Conservation (phyloP, 1,140 invertebrate genomes). For the Eueides isabella region DNA sequence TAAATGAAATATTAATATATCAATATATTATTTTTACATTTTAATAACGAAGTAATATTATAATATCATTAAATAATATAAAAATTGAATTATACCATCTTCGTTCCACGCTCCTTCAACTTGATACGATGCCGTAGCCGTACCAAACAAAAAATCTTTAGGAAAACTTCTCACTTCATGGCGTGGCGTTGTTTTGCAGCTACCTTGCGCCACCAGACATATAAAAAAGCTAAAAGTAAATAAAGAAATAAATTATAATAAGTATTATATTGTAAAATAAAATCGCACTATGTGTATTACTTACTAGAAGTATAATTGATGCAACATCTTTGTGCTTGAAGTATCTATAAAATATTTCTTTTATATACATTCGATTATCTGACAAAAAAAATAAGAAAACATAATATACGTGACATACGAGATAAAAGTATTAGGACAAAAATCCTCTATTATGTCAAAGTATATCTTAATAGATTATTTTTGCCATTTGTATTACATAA, state of each 20-base stretch:
- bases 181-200: not conserved
- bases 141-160: slow-evolving; percentile 82
- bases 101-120: slow-evolving; percentile 84
- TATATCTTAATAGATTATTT: too few species aligned
- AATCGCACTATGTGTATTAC: not conserved
- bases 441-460: too few species aligned
- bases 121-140: slow-evolving; percentile 83
- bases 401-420: not conserved
- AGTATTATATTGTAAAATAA: not conserved
- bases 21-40: not conserved
- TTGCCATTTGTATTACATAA: too few species aligned
- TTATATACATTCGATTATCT: not conserved
- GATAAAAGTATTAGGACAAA: not conserved
- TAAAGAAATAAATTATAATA: not conserved
- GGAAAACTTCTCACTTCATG: slow-evolving; percentile 71
- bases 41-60: not conserved
- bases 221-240: not conserved
- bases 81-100: slow-evolving; percentile 65
- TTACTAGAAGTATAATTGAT: not conserved
- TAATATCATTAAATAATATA: not conserved
- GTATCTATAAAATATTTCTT: not conserved
- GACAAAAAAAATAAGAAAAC: not conserved
- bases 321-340: not conserved
- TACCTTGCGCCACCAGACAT: not conserved
- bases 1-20: slow-evolving; percentile 22